phyloP scores from a whole-genome alignment of 2,113 vertebrate species.

The Apteryx mantelli region DNA sequence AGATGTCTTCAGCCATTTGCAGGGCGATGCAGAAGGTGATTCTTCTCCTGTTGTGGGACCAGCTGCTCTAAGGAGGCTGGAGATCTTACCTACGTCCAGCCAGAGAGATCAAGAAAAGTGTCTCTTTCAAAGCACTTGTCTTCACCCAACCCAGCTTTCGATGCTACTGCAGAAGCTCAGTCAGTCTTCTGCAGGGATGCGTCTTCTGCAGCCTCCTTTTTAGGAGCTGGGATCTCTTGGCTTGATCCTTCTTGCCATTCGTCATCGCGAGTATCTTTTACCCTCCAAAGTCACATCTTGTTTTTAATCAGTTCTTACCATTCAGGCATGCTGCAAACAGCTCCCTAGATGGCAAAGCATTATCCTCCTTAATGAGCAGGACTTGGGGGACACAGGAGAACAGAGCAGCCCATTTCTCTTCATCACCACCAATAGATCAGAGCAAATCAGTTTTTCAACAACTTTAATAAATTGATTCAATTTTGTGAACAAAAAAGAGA shows the following conservation, averaged over 20 bases:
- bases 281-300: not conserved
- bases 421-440: slow-evolving; percentile 1
- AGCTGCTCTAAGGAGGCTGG: not conserved
- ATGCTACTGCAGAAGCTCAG: not conserved
- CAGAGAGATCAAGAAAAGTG: not conserved
- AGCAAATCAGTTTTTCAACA: slow-evolving; percentile 31
- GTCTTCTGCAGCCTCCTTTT: not conserved
- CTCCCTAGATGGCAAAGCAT: not conserved
- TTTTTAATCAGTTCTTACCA: not conserved
- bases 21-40: not conserved
- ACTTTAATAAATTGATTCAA: slow-evolving; percentile 68
- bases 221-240: not conserved
- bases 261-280: not conserved
- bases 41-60: fast-evolving
- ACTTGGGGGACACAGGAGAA: not conserved
- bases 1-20: not conserved
- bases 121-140: not conserved
- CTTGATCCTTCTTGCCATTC: not conserved
- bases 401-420: slow-evolving; percentile 32
- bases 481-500: slow-evolving; percentile 7
- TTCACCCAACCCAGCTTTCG: not conserved
- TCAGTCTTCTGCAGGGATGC: not conserved
- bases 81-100: not conserved
- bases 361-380: not conserved
- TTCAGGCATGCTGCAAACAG: not conserved